Conservation (phyloP, 2,113 vertebrate genomes). For the Hemibagrus wyckioides region DNA sequence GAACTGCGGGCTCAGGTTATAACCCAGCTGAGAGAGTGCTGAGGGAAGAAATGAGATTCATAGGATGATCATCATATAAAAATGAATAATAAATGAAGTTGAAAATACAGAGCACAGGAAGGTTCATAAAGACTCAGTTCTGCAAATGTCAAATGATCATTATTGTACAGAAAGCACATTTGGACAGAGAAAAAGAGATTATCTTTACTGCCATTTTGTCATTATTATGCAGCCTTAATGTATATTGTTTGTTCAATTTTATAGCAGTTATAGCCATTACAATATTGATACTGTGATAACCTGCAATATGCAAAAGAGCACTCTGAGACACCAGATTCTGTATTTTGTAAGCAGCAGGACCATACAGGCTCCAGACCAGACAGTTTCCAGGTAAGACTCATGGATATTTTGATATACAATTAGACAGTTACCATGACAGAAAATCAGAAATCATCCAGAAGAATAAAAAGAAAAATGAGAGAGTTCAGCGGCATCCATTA, state of each 20-base stretch:
- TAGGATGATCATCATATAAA: neutral
- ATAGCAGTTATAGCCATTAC: neutral
- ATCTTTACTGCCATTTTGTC: neutral
- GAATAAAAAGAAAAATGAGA: neutral
- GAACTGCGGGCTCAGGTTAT: constrained; percentile 93
- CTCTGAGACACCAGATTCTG: neutral
- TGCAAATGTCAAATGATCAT: constrained; percentile 4
- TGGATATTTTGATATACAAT: neutral
- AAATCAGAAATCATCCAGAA: neutral
- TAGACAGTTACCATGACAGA: neutral
- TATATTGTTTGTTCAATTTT: neutral
- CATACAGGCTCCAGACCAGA: too few species aligned
- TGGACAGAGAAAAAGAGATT: neutral
- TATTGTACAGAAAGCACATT: neutral
- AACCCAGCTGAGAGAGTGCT: constrained; percentile 95
- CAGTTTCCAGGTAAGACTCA: neutral
- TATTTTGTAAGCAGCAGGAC: neutral
- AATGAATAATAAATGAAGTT: neutral
- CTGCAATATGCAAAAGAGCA: neutral
- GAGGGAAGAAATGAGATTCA: constrained; percentile 13
- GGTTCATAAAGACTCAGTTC: neutral
- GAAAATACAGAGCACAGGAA: neutral
- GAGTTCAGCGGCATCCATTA: neutral
- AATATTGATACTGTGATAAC: neutral
- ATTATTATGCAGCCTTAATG: neutral